Conservation (phyloP, 2,797 vertebrate genomes). For the Oryzias sinensis region DNA sequence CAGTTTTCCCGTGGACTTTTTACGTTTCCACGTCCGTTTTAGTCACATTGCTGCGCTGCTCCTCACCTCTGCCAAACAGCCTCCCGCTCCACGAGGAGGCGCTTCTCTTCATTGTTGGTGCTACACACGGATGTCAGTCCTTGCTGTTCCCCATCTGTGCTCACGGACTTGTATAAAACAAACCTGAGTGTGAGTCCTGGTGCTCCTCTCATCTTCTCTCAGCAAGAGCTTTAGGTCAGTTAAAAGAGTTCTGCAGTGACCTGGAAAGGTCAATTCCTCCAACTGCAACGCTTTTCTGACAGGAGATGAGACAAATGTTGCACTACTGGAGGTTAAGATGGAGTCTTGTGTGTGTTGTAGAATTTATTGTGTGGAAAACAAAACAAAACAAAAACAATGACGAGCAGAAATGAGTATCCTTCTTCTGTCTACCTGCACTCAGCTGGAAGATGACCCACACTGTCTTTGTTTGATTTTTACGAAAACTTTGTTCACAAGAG, state of each 20-base stretch:
- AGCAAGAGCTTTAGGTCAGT: slow-evolving; percentile 16
- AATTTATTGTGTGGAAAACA: slow-evolving; percentile 30
- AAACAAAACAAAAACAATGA: slow-evolving; percentile 18
- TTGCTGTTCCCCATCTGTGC: slow-evolving; percentile 15
- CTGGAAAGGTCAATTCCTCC: background rate
- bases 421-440: slow-evolving; percentile 28
- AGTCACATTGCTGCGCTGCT: background rate
- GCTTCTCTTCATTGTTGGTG: slow-evolving; percentile 58
- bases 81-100: slow-evolving; percentile 4
- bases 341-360: slow-evolving; percentile 20
- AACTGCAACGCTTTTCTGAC: slow-evolving; percentile 10
- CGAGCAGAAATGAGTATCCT: slow-evolving; percentile 29
- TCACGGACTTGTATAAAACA: slow-evolving; percentile 24
- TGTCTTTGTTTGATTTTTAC: slow-evolving; percentile 23
- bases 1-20: no score
- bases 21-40: no score
- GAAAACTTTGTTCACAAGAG: slow-evolving; percentile 3
- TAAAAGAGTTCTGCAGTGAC: slow-evolving; percentile 29
- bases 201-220: slow-evolving; percentile 22
- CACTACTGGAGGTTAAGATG: slow-evolving; percentile 38
- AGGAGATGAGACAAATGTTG: slow-evolving; percentile 34
- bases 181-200: background rate
- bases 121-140: slow-evolving; percentile 24
- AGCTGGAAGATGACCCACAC: background rate
- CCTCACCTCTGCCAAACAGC: slow-evolving; percentile 25